phyloP scores from a whole-genome alignment of 2,888 invertebrate species.

The Alsophila aescularia region DNA sequence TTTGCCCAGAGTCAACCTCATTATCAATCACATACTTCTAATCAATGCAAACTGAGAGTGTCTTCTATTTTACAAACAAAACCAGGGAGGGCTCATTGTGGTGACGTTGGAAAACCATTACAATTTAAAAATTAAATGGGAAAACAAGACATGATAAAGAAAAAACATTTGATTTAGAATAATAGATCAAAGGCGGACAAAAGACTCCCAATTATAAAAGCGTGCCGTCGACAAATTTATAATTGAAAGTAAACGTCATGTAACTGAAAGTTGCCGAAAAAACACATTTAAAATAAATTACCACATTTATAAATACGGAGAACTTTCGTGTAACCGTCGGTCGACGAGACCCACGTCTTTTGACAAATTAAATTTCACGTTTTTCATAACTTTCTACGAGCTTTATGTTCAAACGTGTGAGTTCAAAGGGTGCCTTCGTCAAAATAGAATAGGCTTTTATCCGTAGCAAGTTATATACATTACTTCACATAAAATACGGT shows the following conservation, averaged over 20 bases:
- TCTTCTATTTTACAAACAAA: no score
- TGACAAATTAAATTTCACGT: slow-evolving; percentile 37
- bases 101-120: no score
- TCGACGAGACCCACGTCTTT: slow-evolving; percentile 9
- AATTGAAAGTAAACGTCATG: not conserved
- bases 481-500: slow-evolving; percentile 20
- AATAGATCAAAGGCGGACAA: no score
- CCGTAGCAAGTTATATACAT: slow-evolving; percentile 29
- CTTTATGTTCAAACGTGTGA: slow-evolving; percentile 25
- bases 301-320: slow-evolving; percentile 11
- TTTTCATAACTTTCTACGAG: slow-evolving; percentile 33
- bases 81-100: no score
- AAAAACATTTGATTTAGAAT: no score
- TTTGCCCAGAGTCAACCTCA: no score
- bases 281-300: slow-evolving; percentile 14
- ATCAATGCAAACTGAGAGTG: no score
- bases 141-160: no score
- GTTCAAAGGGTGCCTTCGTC: slow-evolving; percentile 38
- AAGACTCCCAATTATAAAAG: not conserved
- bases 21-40: no score
- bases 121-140: no score
- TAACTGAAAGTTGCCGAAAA: slow-evolving; percentile 1
- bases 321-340: slow-evolving; percentile 9
- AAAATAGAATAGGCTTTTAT: slow-evolving; percentile 36
- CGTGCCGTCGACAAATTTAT: not conserved